Percentiles rank a stretch among this genome's conserved stretches.
These are phyloP conservation scores for Daphoenositta chrysoptera DNA, from an alignment of 2,113 vertebrate genomes.

Conservation along the genomic window DNA sequence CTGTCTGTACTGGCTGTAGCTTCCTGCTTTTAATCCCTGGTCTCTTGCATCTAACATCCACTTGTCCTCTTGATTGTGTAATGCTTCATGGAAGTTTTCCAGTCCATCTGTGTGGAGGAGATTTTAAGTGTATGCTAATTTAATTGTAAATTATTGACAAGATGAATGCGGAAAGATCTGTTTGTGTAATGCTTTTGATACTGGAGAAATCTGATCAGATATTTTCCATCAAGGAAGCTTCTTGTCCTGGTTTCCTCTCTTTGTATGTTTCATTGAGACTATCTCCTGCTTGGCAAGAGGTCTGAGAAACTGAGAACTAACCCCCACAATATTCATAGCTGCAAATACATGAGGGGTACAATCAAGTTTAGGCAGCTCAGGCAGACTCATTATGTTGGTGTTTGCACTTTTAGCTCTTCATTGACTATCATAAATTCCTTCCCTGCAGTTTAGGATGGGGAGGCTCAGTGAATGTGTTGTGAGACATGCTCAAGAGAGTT, in stretches of 20 bases:
- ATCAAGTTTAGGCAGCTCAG: not conserved
- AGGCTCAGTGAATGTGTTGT: not conserved
- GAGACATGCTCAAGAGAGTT: not conserved
- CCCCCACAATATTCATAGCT: not conserved
- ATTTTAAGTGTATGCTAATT: conserved; percentile 40
- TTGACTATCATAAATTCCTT: not conserved
- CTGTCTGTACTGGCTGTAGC: not conserved
- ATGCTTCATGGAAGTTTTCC: not conserved
- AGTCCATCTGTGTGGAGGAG: not conserved
- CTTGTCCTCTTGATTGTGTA: not conserved
- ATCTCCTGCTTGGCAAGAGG: not conserved
- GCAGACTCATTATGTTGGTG: not conserved
- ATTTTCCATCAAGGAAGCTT: conserved; percentile 26
- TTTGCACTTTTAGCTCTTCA: not conserved
- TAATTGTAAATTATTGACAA: conserved; percentile 49
- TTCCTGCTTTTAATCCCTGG: not conserved
- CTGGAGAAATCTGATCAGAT: conserved; percentile 34
- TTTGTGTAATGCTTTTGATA: not conserved
- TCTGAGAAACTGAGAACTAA: not conserved
- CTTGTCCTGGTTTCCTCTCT: not conserved
- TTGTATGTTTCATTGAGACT: not conserved
- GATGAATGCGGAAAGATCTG: conserved; percentile 21
- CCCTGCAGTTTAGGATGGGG: not conserved
- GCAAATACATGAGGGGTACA: not conserved
- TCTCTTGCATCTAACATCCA: not conserved